Conservation (phyloP, 1,140 invertebrate species). For the Papilio polyxenes region DNA sequence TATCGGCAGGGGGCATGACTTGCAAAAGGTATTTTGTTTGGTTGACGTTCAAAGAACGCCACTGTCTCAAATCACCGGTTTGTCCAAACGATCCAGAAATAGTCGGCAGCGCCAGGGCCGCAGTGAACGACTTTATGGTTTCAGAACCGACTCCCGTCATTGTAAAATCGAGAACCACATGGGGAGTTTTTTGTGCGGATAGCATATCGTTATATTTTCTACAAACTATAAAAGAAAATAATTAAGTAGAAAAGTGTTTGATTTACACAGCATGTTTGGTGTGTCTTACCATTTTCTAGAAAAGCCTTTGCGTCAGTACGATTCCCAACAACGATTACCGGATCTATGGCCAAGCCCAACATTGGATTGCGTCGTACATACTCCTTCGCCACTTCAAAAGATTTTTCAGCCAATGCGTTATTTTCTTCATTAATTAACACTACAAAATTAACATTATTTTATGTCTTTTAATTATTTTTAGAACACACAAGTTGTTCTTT, state of each 20-base stretch:
- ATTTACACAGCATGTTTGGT: constrained; percentile 18
- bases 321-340: constrained; percentile 83
- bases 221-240: constrained; percentile 81
- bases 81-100: constrained; percentile 92
- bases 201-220: constrained; percentile 84
- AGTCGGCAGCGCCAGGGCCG: constrained; percentile 89
- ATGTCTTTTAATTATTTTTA: not conserved
- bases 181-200: constrained; percentile 83
- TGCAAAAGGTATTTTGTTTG: constrained; percentile 87
- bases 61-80: constrained; percentile 89
- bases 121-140: constrained; percentile 90
- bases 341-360: constrained; percentile 84
- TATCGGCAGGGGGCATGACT: constrained; percentile 90
- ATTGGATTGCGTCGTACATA: constrained; percentile 85
- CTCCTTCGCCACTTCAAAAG: constrained; percentile 84
- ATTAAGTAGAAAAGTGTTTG: constrained; percentile 10
- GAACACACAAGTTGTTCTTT: constrained; percentile 35
- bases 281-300: constrained; percentile 83
- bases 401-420: constrained; percentile 84
- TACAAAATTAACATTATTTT: constrained; percentile 58
- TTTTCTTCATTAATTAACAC: constrained; percentile 88
- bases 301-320: constrained; percentile 85
- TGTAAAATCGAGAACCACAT: constrained; percentile 90
- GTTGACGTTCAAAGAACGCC: constrained; percentile 85
- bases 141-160: constrained; percentile 88